These are phyloP conservation scores for Ascidia mentula DNA, from an alignment of 23 tunicate genomes.

Conservation along the genomic window DNA sequence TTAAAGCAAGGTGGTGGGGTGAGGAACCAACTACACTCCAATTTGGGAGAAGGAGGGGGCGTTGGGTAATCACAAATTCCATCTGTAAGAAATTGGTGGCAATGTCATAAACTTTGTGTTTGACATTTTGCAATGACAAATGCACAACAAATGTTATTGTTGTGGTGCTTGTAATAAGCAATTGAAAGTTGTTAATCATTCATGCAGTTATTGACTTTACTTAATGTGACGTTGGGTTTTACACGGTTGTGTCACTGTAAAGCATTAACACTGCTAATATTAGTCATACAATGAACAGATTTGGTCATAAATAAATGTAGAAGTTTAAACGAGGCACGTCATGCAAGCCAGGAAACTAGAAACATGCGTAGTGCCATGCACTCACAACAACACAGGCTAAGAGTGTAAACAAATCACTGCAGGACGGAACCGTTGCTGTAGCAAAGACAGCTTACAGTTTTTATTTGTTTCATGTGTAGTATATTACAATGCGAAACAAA, in stretches of 20 bases:
- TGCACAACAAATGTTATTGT: too few species aligned
- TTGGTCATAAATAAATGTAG: neutral
- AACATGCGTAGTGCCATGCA: neutral
- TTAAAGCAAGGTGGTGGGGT: conserved; percentile 76
- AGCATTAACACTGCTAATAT: neutral
- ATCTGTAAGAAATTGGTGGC: conserved; percentile 4
- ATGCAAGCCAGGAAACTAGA: neutral
- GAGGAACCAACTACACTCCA: conserved; percentile 49
- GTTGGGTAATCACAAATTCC: conserved; percentile 31
- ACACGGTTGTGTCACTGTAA: too few species aligned
- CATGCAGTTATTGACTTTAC: too few species aligned
- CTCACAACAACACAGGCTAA: neutral
- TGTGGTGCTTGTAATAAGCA: too few species aligned
- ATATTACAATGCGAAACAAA: too few species aligned
- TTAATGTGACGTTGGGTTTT: too few species aligned
- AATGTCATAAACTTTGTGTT: too few species aligned
- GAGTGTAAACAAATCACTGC: neutral
- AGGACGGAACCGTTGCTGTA: neutral
- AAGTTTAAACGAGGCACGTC: neutral
- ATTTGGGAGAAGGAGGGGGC: conserved; percentile 46
- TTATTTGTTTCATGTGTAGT: too few species aligned
- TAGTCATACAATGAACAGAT: neutral
- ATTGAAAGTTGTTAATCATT: too few species aligned
- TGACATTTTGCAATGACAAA: too few species aligned
- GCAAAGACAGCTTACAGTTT: too few species aligned